Conservation (phyloP, 64 coral and sea anemone genomes). For the Montipora capricornis region DNA sequence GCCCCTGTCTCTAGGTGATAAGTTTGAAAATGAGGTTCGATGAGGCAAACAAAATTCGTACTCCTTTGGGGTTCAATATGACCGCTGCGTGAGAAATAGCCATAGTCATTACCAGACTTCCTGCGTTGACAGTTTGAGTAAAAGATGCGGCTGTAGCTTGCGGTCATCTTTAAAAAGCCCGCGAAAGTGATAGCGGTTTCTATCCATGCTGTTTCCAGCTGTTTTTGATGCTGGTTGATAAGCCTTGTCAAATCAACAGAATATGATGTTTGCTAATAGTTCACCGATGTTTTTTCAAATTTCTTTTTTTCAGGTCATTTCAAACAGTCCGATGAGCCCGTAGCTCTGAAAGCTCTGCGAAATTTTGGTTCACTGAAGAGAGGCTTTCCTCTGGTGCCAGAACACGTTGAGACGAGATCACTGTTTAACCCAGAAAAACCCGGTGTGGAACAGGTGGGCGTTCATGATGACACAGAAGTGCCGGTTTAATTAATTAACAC, state of each 20-base stretch:
- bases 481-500: too few species aligned
- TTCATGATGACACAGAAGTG: neutral
- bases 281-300: neutral
- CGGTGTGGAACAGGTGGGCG: slow-evolving; percentile 91
- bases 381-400: slow-evolving; percentile 86
- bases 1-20: too few species aligned
- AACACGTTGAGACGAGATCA: slow-evolving; percentile 94
- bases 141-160: too few species aligned
- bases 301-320: slow-evolving; percentile 74
- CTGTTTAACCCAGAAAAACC: slow-evolving; percentile 97
- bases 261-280: neutral
- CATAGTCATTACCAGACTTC: too few species aligned
- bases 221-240: too few species aligned
- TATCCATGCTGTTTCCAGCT: too few species aligned
- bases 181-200: neutral
- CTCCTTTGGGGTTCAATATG: too few species aligned
- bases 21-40: too few species aligned
- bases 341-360: slow-evolving; percentile 77
- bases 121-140: too few species aligned
- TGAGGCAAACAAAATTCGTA: too few species aligned
- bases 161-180: neutral
- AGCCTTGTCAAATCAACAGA: too few species aligned
- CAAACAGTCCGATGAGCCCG: slow-evolving; percentile 94
- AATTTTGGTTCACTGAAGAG: slow-evolving; percentile 66
- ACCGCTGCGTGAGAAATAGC: too few species aligned